Evolutionary conservation across 2,888 invertebrate genomes (phyloP).

Genomic region (Mesorhabditis belari): DNA sequence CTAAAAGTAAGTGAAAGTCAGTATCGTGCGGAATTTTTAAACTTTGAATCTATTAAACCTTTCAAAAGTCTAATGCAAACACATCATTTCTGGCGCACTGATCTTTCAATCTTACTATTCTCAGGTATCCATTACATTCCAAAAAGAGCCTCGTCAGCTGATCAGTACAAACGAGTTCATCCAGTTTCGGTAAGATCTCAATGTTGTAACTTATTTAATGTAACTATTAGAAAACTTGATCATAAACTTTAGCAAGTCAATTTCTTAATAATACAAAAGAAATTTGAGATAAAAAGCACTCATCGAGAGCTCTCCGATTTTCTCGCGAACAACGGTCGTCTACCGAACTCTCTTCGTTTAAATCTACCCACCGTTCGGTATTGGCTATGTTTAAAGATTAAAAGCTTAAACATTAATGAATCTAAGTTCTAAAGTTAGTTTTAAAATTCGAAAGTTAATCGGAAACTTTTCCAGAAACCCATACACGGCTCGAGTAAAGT

Average conservation of each 20-base stretch:
- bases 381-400: too few relatives aligned
- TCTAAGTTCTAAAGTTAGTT: too few relatives aligned
- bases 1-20: conserved; percentile 17
- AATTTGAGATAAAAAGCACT: too few relatives aligned
- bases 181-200: neutral
- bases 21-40: neutral
- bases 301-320: conserved; percentile 23
- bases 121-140: conserved; percentile 28
- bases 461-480: too few relatives aligned
- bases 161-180: conserved; percentile 6
- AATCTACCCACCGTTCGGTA: conserved; percentile 14
- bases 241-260: too few relatives aligned
- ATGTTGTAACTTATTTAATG: too few relatives aligned
- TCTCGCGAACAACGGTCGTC: conserved; percentile 14
- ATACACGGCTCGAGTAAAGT: conserved; percentile 17
- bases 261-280: too few relatives aligned
- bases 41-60: neutral
- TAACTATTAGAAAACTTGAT: too few relatives aligned
- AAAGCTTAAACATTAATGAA: too few relatives aligned
- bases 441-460: too few relatives aligned
- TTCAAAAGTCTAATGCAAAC: neutral
- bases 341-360: neutral
- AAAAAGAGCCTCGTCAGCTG: conserved; percentile 23
- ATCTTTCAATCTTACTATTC: too few relatives aligned
- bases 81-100: neutral